Base-by-base conservation (phyloP, 2,888 invertebrate species). In the Agonopterix heracliana region DNA sequence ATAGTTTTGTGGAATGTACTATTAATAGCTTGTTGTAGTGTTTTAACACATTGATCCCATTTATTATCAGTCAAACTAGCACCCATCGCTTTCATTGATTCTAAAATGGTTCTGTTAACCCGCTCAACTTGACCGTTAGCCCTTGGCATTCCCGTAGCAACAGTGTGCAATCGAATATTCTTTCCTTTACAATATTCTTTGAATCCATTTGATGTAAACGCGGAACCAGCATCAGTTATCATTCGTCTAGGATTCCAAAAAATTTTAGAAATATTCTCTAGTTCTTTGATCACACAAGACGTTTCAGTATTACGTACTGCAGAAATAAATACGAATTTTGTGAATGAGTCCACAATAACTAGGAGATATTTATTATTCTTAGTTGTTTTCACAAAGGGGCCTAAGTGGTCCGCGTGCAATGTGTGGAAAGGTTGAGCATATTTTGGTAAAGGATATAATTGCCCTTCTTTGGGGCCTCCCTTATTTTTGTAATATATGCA, bases 401-500 rank as follows among this genome's bases (percentile, higher is more conserved):
- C 64, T 34, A 65, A 46, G 38, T 69, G 65, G 44, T 68, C 66
- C 1, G 62, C 13, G 46, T 67, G 68, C 0, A 67, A 12, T 0
- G 64, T 64, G 41, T 65, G 61, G 44, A 66, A 64, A 1, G 66
- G 64, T 9, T 52, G 50, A 1, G 60, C 56, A 45, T 56, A 52
- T 45, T 65, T 68, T 9, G 48, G 63, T 11, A 58, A 43, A 1
- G 57, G 53, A 45, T 51, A 53, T 14, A 60, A 35, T 44, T 54
- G 13, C 0, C 56, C 59, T 41, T 48, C 48, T 35, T 63, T 61
- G 14, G 49, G 40, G 17, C 56, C 55, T 2, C 60, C 46, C 34
- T 57, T 58, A 11, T 53, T 56, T 59, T 72, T 73, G 49, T 61
- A 64, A 55, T 70, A 72, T 45, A 61, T 47, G 48, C 68, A 69